phyloP scores from a whole-genome alignment of 2,113 vertebrate genomes.

The Tapirus terrestris region DNA sequence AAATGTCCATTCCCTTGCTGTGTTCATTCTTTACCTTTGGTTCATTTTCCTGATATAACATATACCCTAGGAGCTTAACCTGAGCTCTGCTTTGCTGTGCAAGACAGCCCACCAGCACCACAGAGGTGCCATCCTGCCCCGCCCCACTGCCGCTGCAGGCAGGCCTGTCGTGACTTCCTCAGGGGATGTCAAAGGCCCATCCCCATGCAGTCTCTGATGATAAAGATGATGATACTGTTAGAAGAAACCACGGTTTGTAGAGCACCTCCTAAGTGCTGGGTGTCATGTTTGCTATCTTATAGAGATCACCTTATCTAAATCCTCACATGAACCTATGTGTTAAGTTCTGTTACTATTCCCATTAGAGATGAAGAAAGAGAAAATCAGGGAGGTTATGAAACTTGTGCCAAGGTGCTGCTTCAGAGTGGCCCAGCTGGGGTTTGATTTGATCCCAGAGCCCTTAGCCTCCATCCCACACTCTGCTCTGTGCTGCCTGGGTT shows the following conservation, averaged over 20 bases:
- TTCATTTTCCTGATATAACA: not conserved
- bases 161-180: fast-evolving
- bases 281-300: not conserved
- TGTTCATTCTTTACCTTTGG: not conserved
- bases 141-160: fast-evolving
- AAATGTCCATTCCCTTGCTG: not conserved
- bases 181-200: too few relatives aligned
- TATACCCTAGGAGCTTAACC: not conserved
- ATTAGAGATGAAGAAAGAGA: not conserved
- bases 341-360: not conserved
- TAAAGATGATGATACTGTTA: not conserved
- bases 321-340: not conserved
- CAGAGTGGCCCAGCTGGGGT: not conserved
- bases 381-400: not conserved
- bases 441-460: not conserved
- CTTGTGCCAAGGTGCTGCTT: not conserved
- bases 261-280: not conserved
- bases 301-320: not conserved
- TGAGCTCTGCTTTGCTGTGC: not conserved
- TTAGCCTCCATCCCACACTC: too few relatives aligned
- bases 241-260: not conserved
- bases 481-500: not conserved
- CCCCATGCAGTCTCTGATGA: not conserved
- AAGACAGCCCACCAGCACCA: not conserved
- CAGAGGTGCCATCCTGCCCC: not conserved